phyloP scores from a whole-genome alignment of 2,888 invertebrate species.

The Drosophila monieri region DNA sequence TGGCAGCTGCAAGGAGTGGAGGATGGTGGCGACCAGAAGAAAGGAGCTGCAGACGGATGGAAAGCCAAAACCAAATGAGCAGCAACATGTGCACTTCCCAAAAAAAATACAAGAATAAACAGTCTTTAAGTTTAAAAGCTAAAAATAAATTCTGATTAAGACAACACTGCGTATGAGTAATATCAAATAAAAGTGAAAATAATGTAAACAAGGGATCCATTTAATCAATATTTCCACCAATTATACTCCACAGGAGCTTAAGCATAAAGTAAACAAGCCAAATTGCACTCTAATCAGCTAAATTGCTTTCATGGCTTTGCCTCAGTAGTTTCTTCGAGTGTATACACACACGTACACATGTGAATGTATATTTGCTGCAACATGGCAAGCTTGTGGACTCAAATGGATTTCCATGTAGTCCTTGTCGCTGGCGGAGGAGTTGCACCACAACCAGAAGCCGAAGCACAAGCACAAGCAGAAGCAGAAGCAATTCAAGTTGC shows the following conservation, averaged over 20 bases:
- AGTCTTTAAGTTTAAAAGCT: not conserved
- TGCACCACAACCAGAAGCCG: constrained; percentile 26
- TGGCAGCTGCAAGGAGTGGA: not conserved
- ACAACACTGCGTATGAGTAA: not conserved
- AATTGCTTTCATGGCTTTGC: not conserved
- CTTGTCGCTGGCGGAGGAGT: constrained; percentile 52
- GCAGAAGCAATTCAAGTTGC: constrained; percentile 64
- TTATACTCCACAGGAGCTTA: no score
- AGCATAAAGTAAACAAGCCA: not conserved
- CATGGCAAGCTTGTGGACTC: constrained; percentile 65
- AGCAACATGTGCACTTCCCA: constrained; percentile 37
- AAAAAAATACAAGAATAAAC: constrained; percentile 7
- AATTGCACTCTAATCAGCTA: not conserved
- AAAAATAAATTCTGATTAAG: no score
- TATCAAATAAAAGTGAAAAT: not conserved
- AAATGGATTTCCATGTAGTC: constrained; percentile 72
- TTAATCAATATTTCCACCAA: not conserved
- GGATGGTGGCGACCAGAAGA: not conserved
- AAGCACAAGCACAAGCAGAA: constrained; percentile 20
- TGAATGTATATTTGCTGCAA: constrained; percentile 29
- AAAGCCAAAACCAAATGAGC: constrained; percentile 74
- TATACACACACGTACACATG: constrained; percentile 8
- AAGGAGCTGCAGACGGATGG: constrained; percentile 47
- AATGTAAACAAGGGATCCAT: not conserved
- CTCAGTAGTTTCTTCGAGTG: not conserved